Percentiles rank a stretch among this genome's conserved stretches.
Conservation (phyloP, 2,797 vertebrate genomes). For the Zenarchopterus dispar region DNA sequence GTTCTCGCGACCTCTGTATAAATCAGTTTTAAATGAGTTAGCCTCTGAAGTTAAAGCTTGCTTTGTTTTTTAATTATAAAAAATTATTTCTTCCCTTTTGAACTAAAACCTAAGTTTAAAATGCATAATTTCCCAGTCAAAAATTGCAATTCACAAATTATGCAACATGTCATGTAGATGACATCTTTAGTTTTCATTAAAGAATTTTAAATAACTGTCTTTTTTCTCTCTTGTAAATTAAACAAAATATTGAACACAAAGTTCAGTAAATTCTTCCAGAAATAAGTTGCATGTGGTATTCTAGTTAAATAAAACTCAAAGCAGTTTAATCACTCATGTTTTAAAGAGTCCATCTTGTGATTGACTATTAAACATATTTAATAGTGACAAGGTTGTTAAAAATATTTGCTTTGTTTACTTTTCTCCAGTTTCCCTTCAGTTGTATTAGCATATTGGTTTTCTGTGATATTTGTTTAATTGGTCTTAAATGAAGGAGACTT, state of each 20-base stretch:
- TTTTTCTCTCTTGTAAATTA: neutral
- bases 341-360: conserved; percentile 10
- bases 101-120: neutral
- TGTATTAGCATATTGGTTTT: neutral
- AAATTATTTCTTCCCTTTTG: neutral
- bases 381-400: neutral
- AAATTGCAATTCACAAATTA: too few relatives aligned
- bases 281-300: too few relatives aligned
- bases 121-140: neutral
- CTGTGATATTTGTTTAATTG: too few relatives aligned
- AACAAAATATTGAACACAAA: neutral
- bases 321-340: neutral
- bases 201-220: too few relatives aligned
- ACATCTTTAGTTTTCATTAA: too few relatives aligned
- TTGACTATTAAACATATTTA: neutral
- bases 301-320: too few relatives aligned
- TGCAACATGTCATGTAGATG: too few relatives aligned
- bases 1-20: neutral
- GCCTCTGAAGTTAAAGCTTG: neutral
- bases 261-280: too few relatives aligned
- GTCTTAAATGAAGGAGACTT: too few relatives aligned
- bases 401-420: conserved; percentile 20
- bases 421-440: neutral
- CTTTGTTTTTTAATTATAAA: too few relatives aligned
- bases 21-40: neutral